These are phyloP conservation scores for Osmerus eperlanus DNA, from an alignment of 2,113 vertebrate genomes.

Conservation along the genomic window DNA sequence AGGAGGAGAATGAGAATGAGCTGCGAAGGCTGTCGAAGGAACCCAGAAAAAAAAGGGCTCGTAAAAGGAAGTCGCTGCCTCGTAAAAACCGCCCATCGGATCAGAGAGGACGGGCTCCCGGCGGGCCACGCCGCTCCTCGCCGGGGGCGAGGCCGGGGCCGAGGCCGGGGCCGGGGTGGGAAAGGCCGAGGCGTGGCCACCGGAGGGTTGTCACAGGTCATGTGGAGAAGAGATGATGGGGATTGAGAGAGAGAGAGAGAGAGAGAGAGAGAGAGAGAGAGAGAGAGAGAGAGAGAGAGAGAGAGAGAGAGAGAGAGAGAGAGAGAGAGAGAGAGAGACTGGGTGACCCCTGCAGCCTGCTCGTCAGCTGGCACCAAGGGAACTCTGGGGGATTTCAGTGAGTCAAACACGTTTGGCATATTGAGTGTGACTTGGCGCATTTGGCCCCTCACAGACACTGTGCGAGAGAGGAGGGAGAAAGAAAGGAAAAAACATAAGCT, in stretches of 20 bases:
- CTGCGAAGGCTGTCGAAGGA: constrained; percentile 46
- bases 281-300: too few relatives aligned
- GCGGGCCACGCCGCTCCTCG: constrained; percentile 23
- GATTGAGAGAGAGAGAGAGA: constrained; percentile 46
- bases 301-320: too few relatives aligned
- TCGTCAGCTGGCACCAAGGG: too few relatives aligned
- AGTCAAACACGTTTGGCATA: too few relatives aligned
- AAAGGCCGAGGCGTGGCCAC: background rate
- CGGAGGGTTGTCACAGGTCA: background rate
- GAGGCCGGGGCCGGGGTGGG: background rate
- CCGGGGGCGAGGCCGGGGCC: background rate
- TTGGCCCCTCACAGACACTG: too few relatives aligned
- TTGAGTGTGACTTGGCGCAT: too few relatives aligned
- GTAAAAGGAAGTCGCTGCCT: constrained; percentile 48
- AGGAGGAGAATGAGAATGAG: constrained; percentile 33
- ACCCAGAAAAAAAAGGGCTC: constrained; percentile 23
- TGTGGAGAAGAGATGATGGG: constrained; percentile 36
- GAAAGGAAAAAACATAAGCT: background rate
- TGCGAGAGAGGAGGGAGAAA: background rate
- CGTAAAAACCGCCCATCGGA: constrained; percentile 57
- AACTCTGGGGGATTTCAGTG: too few relatives aligned
- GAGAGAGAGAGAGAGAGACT: too few relatives aligned
- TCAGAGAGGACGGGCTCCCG: constrained; percentile 46
- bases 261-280: background rate
- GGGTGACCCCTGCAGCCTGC: too few relatives aligned